These are phyloP conservation scores for Dascyllus trimaculatus DNA, from an alignment of 2,113 vertebrate genomes.

Conservation along the genomic window DNA sequence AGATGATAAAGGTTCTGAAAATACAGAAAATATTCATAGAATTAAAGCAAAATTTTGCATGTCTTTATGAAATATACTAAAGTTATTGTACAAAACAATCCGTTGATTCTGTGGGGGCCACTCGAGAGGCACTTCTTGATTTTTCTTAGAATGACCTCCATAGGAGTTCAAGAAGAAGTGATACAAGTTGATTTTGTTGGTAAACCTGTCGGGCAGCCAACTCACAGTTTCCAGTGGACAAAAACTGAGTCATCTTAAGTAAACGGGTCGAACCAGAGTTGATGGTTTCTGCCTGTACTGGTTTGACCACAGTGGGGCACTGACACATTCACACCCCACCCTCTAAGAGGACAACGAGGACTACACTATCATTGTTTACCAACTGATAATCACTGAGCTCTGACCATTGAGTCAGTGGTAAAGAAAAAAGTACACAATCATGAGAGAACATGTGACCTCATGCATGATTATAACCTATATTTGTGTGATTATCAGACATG, in stretches of 20 bases:
- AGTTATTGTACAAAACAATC: no score
- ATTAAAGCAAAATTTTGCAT: no score
- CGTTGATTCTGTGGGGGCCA: no score
- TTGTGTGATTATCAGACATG: neutral
- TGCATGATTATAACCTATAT: neutral
- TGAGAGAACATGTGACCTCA: neutral
- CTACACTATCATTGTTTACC: neutral
- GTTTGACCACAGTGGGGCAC: conserved; percentile 18
- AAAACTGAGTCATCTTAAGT: neutral
- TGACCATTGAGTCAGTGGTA: neutral
- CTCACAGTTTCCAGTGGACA: neutral
- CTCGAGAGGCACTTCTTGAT: no score
- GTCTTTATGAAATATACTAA: no score
- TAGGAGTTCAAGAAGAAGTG: no score
- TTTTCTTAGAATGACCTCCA: no score
- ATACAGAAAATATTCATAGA: no score
- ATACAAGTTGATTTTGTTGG: neutral
- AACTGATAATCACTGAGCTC: neutral
- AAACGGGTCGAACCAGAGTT: conserved; percentile 47
- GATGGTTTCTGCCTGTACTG: conserved; percentile 31
- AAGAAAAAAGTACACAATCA: neutral
- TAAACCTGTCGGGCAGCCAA: neutral
- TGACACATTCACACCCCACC: neutral
- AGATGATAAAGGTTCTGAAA: no score
- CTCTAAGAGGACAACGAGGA: neutral